Evolutionary conservation across 2,888 invertebrate genomes (phyloP), one percentile per base, ranked within the genome.

Genomic region (Drosophila falleni): DNA sequence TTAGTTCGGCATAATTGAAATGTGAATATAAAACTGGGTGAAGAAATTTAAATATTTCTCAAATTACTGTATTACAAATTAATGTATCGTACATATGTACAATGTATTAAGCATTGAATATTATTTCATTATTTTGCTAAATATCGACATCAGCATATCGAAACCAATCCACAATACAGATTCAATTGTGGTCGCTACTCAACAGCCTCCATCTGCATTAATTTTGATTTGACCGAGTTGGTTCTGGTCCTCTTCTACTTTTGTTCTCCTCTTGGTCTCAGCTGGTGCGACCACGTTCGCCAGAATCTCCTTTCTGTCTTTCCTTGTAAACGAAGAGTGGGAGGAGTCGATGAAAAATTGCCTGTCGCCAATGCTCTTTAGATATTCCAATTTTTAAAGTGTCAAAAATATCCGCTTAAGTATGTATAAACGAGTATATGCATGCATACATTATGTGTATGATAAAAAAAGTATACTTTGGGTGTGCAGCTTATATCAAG

Each of bases 351-450:
- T 80, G 78, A 84, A 80, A 87, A 87, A 84, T 84, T 78, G 82
- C 71, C 81, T 81, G 85, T 78, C 87, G 87, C 78, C 71, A 65
- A 66, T 77, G 78, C 72, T 67, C 71, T 71, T 69, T 68, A 83
- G 84, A 87, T 87, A 89, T 87, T 80, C 78, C 78, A 83, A 84
- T 89, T 84, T 84, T 89, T 80, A 78, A 87, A 84, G 89, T 84
- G 84, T 87, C 89, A 84, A 74, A 89, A 83, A 75, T 84, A 78
- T 84, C 67, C 69, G 78, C 72, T 73, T 83, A 86, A 78, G 58
- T 82, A 74, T 82, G 76, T 78, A 77, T 63, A 77, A 78, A 62
- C 64, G 70, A 65, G 58, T 69, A 65, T 62, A 64, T 60, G 44
- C 66, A 46, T 62, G 54, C 47, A 54, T 66, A 77, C 55, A 62